Percentiles rank a stretch among this genome's conserved stretches.
Conservation (phyloP, 2,797 vertebrate species). For the Acomys russatus region DNA sequence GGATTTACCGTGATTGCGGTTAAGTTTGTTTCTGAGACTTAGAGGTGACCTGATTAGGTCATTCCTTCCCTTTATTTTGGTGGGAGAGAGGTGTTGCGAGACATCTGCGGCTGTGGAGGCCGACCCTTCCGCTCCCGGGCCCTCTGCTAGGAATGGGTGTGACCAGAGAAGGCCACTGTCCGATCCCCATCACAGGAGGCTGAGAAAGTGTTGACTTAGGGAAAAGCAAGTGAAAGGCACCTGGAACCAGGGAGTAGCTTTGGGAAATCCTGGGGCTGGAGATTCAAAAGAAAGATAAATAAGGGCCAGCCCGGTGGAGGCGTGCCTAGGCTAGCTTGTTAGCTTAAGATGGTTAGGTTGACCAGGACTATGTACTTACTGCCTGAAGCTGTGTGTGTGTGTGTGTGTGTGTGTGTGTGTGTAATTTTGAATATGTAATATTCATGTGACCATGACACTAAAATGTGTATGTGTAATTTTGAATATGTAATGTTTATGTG, state of each 20-base stretch:
- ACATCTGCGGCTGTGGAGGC: background rate
- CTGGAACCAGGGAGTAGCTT: accelerated
- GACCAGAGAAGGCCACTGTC: background rate
- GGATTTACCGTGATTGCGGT: no score
- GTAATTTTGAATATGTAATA: background rate
- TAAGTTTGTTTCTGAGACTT: background rate
- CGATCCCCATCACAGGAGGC: background rate
- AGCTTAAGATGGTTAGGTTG: background rate
- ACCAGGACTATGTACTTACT: background rate
- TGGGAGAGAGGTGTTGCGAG: background rate
- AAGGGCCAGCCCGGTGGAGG: background rate
- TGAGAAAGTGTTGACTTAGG: background rate
- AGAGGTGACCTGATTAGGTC: background rate
- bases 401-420: background rate
- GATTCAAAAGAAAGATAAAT: background rate
- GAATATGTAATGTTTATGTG: background rate
- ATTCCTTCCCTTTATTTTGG: accelerated
- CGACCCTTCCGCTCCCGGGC: background rate
- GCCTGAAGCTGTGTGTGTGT: background rate
- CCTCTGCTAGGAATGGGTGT: background rate
- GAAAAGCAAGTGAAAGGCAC: background rate
- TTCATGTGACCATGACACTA: background rate
- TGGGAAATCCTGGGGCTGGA: background rate
- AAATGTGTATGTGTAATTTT: background rate
- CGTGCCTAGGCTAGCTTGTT: background rate